Evolutionary conservation across 2,113 vertebrate genomes (phyloP), one percentile per base, ranked within the genome.

Genomic region (Acrocephalus kingi): DNA sequence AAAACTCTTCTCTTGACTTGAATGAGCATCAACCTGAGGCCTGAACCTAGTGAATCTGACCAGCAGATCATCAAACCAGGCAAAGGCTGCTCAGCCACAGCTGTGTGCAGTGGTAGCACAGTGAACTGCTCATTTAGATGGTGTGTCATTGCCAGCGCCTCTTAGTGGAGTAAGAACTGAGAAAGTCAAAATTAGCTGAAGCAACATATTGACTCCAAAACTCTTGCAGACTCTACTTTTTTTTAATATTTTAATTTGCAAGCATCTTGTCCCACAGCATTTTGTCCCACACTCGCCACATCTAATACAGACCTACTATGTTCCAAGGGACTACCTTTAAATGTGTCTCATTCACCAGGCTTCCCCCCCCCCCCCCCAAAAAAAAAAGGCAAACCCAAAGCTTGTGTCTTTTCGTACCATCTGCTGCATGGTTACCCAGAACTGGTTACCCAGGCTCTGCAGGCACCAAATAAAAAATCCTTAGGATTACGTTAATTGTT

Each of bases 401-500:
- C 64, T 63, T 3, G 0, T 87, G 67, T 48, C 63, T 84, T 83
- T 88, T 86, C 0, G 0, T 49, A 87, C 67, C 94, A 94, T 86
- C 85, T 94, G 85, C 78, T 87, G 25, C 73, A 51, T 18, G 45
- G 79, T 83, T 88, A 92, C 54, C 54, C 74, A 86, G 28, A 93
- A 94, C 9, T 76, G 58, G 90, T 80, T 90, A 68, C 41, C 61
- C 61, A 59, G 77, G 52, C 63, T 95, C 72, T 89, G 58, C 4
- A 11, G 43, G 43, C 72, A 80, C 12, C 67, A 80, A 86, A 77
- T 28, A 48, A 82, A 84, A 89, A 89, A 78, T 64, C 35, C 51
- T 81, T 49, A 78, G 43, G 59, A 63, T 66, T 93, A 56, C 31
- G 4, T 71, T 96, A 94, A 95, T 93, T 93, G 75, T 87, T 91